Percentiles rank a stretch among this genome's conserved stretches.
Evolutionary conservation across 35 echinoderm and acorn worm genomes (phyloP).

Genomic region (Apostichopus californicus): DNA sequence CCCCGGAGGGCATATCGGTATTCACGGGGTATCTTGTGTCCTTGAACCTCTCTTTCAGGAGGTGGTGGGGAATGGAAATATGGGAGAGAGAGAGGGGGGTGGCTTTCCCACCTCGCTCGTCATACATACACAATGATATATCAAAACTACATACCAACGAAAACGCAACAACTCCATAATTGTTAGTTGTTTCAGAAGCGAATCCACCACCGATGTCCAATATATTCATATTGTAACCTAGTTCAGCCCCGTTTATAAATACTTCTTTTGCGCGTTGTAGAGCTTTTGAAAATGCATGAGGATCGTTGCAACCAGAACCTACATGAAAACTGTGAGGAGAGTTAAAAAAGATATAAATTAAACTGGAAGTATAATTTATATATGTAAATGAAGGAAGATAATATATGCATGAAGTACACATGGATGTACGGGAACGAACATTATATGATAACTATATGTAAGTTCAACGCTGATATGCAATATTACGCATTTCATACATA

Average conservation of each 20-base stretch:
- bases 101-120: not conserved
- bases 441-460: no score
- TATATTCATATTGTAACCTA: constrained; percentile 46
- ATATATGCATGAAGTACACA: no score
- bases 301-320: not conserved
- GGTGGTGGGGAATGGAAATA: no score
- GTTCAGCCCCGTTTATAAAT: not conserved
- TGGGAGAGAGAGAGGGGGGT: no score
- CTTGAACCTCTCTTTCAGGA: no score
- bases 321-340: constrained; percentile 32
- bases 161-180: not conserved
- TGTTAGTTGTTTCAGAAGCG: not conserved
- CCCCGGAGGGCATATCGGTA: no score
- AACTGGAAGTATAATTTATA: no score
- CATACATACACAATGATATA: not conserved
- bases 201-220: constrained; percentile 53
- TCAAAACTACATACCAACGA: not conserved
- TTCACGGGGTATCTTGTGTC: not conserved
- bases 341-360: no score
- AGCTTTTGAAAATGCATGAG: constrained; percentile 2
- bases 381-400: no score
- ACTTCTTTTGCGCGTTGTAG: not conserved
- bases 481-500: no score
- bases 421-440: no score
- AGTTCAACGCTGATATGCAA: no score